Evolutionary conservation across 1,140 invertebrate species (phyloP).

Genomic region (Zaprionus inermis): DNA sequence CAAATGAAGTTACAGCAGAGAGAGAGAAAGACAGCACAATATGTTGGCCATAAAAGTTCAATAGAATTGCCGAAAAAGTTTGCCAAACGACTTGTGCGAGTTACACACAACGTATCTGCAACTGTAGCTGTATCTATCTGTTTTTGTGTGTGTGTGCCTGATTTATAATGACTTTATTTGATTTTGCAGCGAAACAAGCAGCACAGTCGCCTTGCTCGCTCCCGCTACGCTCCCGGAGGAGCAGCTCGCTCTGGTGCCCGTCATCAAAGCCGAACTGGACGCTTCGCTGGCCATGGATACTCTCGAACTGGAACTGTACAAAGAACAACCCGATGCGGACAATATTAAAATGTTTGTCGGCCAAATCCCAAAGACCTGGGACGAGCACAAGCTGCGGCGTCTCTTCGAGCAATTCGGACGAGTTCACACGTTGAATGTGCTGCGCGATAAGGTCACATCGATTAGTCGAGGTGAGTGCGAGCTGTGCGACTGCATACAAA

Average conservation of each 20-base stretch:
- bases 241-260: slow-evolving; percentile 29
- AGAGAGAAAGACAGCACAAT: slow-evolving; percentile 14
- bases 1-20: slow-evolving; percentile 65
- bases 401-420: slow-evolving; percentile 99
- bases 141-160: slow-evolving; percentile 8
- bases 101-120: slow-evolving; percentile 7
- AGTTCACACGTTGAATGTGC: slow-evolving; percentile 98
- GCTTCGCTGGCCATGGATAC: slow-evolving; percentile 39
- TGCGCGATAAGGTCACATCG: slow-evolving; percentile 97
- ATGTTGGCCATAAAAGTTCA: slow-evolving; percentile 62
- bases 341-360: slow-evolving; percentile 99
- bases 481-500: slow-evolving; percentile 62
- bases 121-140: neutral
- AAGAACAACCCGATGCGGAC: slow-evolving; percentile 95
- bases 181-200: slow-evolving; percentile 47
- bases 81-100: slow-evolving; percentile 29
- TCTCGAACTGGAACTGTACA: slow-evolving; percentile 47
- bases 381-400: slow-evolving; percentile 95
- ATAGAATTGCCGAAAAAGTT: slow-evolving; percentile 47
- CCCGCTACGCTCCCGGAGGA: slow-evolving; percentile 9
- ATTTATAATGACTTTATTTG: slow-evolving; percentile 44
- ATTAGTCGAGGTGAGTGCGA: slow-evolving; percentile 94
- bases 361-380: slow-evolving; percentile 98
- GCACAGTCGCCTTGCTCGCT: neutral
- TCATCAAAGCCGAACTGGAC: slow-evolving; percentile 43